These are phyloP conservation scores for Synodontis membranacea DNA, from an alignment of 2,113 vertebrate genomes.

Conservation along the genomic window DNA sequence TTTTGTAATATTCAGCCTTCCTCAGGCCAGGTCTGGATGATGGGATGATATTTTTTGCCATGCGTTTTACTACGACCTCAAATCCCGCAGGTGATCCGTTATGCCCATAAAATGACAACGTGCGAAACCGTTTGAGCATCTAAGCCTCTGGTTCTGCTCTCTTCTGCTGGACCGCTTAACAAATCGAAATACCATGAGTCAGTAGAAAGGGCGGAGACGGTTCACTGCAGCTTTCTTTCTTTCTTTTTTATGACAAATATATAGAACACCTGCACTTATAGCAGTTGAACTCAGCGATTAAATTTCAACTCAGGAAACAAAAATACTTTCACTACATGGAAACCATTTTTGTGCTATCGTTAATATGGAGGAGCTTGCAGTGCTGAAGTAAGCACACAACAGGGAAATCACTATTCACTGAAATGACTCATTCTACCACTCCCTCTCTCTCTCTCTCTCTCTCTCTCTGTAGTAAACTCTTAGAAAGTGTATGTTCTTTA, in stretches of 20 bases:
- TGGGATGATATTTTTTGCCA: not conserved
- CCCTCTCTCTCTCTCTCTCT: not conserved
- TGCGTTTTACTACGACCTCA: not conserved
- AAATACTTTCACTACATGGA: conserved; percentile 1
- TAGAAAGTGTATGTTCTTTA: not conserved
- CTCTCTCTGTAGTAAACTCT: not conserved
- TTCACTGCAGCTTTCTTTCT: not conserved
- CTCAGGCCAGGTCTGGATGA: not conserved
- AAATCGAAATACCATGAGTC: conserved; percentile 34
- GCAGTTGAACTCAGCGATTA: conserved; percentile 31
- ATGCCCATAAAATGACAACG: not conserved
- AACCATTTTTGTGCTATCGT: not conserved
- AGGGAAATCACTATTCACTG: conserved; percentile 22
- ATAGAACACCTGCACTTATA: conserved; percentile 34
- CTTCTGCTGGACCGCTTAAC: conserved; percentile 13
- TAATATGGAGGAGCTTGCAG: conserved; percentile 11
- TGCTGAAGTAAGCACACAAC: conserved; percentile 33
- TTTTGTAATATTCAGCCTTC: not conserved
- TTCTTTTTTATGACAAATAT: conserved; percentile 20
- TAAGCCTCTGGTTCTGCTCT: not conserved
- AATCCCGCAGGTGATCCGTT: not conserved
- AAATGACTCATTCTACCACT: conserved; percentile 3
- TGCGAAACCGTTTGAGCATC: not conserved
- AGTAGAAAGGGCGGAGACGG: not conserved
- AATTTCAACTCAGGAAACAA: conserved; percentile 23